phyloP scores from a whole-genome alignment of 2,888 invertebrate species.

The Lucinisca nassula region DNA sequence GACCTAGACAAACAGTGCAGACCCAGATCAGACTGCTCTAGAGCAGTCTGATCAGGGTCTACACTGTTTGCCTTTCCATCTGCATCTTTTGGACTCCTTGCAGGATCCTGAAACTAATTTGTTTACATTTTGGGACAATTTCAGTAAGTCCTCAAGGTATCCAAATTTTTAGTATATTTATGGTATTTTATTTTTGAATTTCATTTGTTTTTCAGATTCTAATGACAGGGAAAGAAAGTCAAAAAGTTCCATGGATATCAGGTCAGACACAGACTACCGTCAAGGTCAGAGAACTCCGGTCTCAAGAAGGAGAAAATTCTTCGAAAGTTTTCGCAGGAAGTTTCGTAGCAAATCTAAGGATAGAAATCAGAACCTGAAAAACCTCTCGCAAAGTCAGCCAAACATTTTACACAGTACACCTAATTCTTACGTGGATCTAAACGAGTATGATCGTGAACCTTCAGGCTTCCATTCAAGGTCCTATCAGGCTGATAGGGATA shows the following conservation, averaged over 20 bases:
- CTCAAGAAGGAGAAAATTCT: slow-evolving; percentile 39
- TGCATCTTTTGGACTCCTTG: too few species aligned
- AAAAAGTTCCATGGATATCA: slow-evolving; percentile 24
- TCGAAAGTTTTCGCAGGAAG: slow-evolving; percentile 60
- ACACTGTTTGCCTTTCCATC: too few species aligned
- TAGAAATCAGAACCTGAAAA: slow-evolving; percentile 56
- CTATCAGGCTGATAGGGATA: background rate
- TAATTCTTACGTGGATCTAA: background rate
- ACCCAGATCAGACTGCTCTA: too few species aligned
- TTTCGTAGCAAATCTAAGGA: slow-evolving; percentile 54
- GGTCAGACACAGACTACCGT: background rate
- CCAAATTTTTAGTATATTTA: too few species aligned
- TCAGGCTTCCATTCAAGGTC: background rate
- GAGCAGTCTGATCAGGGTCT: too few species aligned
- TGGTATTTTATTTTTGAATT: too few species aligned
- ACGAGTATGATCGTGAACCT: slow-evolving; percentile 48
- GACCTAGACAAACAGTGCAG: too few species aligned
- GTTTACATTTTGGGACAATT: too few species aligned
- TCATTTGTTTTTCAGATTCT: slow-evolving; percentile 23
- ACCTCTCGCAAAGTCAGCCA: slow-evolving; percentile 56
- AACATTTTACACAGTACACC: slow-evolving; percentile 44
- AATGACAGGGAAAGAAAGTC: slow-evolving; percentile 16
- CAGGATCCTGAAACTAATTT: too few species aligned
- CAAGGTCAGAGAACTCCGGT: background rate
- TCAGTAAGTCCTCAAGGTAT: too few species aligned